These are phyloP conservation scores for Epiblema foenella DNA, from an alignment of 2,888 invertebrate species.

Conservation along the genomic window DNA sequence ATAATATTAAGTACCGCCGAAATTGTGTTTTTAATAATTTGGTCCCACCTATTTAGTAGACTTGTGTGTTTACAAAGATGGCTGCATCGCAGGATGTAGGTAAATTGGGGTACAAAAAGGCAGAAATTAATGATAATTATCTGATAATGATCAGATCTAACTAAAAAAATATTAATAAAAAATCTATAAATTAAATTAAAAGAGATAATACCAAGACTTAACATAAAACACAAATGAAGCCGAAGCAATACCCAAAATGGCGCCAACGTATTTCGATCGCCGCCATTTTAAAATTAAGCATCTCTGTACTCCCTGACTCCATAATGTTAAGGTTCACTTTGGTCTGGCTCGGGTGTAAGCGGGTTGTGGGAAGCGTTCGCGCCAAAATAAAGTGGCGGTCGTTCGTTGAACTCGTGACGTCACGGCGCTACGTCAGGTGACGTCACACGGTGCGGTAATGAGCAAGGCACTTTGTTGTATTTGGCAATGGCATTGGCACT, in stretches of 20 bases:
- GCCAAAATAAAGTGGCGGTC: conserved; percentile 31
- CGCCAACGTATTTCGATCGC: conserved; percentile 34
- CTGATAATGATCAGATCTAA: no score
- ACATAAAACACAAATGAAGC: conserved; percentile 40
- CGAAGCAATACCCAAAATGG: conserved; percentile 35
- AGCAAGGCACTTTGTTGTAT: conserved; percentile 15
- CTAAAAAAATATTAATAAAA: no score
- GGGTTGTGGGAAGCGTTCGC: conserved; percentile 9
- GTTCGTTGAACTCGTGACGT: conserved; percentile 31
- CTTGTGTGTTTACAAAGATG: no score
- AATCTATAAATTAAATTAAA: conserved; percentile 11
- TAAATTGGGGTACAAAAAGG: no score
- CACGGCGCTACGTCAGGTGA: conserved; percentile 27
- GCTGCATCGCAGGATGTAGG: no score
- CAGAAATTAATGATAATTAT: no score
- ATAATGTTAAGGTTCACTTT: neutral
- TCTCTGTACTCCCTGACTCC: neutral
- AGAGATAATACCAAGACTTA: conserved; percentile 26
- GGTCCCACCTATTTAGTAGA: no score
- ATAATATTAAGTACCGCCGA: no score
- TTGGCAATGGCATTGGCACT: conserved; percentile 1
- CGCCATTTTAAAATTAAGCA: conserved; percentile 27
- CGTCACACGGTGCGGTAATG: conserved; percentile 12
- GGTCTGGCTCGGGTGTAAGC: neutral
- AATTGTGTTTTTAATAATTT: no score